A percentile compares a stretch with the other conserved stretches of the same genome.
Conservation (phyloP, 2,113 vertebrate genomes). For the human region DNA sequence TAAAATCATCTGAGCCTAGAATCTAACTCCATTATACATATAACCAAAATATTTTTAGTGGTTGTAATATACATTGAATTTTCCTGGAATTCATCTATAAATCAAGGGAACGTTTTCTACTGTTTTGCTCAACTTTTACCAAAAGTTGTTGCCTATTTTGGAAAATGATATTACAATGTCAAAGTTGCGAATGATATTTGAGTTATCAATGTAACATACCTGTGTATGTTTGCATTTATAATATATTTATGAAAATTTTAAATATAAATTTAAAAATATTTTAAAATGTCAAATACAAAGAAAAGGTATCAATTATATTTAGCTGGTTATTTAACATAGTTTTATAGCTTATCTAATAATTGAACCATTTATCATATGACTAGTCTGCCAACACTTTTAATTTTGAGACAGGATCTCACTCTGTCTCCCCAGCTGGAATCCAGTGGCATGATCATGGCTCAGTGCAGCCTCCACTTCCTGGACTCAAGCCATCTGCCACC, state of each 20-base stretch:
- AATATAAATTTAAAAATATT: neutral
- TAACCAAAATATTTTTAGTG: neutral
- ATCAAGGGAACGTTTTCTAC: neutral
- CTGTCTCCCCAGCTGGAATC: too few relatives aligned
- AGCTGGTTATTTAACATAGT: neutral
- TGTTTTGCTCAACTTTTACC: neutral
- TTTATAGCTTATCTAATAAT: neutral
- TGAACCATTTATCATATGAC: neutral
- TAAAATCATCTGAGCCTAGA: neutral
- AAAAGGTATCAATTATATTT: neutral
- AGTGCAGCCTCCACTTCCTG: too few relatives aligned
- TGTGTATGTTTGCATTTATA: neutral
- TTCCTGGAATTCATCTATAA: neutral
- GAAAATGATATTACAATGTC: neutral
- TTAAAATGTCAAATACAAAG: neutral
- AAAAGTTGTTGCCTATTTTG: neutral
- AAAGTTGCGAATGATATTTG: neutral
- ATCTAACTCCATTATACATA: neutral
- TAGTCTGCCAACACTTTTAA: neutral
- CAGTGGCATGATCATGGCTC: too few relatives aligned
- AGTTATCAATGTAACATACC: neutral
- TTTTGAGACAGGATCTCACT: too few relatives aligned
- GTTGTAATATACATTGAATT: neutral
- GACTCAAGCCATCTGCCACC: too few relatives aligned
- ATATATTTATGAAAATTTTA: neutral